Base-by-base conservation (phyloP, 1,140 invertebrate genomes). In the Chironomus tepperi region DNA sequence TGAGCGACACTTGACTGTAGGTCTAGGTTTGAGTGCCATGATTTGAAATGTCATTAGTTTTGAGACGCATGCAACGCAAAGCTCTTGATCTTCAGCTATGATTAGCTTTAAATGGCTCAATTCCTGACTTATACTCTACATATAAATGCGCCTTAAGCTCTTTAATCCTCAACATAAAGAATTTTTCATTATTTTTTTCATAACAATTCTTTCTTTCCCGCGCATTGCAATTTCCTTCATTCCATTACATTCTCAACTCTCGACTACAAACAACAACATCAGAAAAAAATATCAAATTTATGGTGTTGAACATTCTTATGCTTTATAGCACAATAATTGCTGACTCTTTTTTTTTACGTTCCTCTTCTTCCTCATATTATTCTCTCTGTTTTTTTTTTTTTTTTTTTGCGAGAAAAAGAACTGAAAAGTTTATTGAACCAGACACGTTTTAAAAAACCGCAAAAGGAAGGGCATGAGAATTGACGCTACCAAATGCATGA, bases 311-410 rank as follows among this genome's bases (percentile, higher is more conserved):
- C 12, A 57, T 57, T 57, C 47, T 57, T 57, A 57, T 57, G 47
- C 47, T 57, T 57, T 57, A 57, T 57, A 57, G 47, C 47, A 57
- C 47, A 57, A 15, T 57, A 57, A 57, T 57, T 57, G 47, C 47
- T 57, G 47, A 57, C n/a, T 57, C 47, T 57, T n/a, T 57, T n/a
- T 57, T 34, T n/a, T n/a, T n/a, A n/a, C 43, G 15, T 47, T 47
- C 47, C 24, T 34, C 24, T 34, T 34, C 24, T 34, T 34, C 24
- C 24, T 34, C 24, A 34, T 15, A n/a, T n/a, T n/a, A n/a, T n/a
- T n/a, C n/a, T n/a, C n/a, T n/a, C n/a, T n/a, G n/a, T n/a, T n/a
- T n/a, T 57, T 15, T 3, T 57, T 12, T 0, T 15, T 15, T 10
- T 57, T 57, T 57, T 57, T 57, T 57, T 57, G 47, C 47, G n/a